Base-by-base conservation (phyloP, 2,113 vertebrate species). In the Pteruthius melanotis region DNA sequence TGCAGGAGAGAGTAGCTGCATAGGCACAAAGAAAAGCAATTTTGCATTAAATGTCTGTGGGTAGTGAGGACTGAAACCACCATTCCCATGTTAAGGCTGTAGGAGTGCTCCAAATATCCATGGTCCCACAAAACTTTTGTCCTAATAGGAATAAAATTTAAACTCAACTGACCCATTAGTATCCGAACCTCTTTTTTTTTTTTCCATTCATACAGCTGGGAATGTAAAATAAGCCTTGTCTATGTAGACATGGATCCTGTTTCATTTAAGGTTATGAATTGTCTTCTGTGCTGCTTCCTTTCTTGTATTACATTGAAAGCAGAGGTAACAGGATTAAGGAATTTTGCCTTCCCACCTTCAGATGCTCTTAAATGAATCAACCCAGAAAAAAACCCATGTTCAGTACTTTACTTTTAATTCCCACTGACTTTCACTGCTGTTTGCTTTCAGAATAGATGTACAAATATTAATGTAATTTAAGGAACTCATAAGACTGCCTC, bases 21-120 rank as follows among this genome's bases (percentile, higher is more conserved):
- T 11, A 83, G 66, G 54, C 76, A 90, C 60, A 92, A 93, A 95
- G 42, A 88, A 90, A 86, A 69, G 94, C 27, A 80, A 54, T 77
- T 80, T 66, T 90, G 42, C 33, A 23, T 77, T 77, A 86, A 49
- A 61, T 2, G 3, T 63, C 71, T 63, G 40, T 83, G 31, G 33
- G 44, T 31, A 70, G 54, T 4, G 5, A 77, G 63, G 33, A 54
- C 2, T 81, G 86, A 92, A 93, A 53, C 42, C 52, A 79, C 74
- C 22, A 65, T 53, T 72, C 31, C 40, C 27, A 20, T 27, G 35
- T 39, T 60, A 68, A 37, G 27, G 45, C 28, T 64, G 7, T 47
- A 59, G 64, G 33, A 71, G 30, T 61, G 23, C 12, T 60, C 61
- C 65, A 79, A 52, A 75, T 59, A 82, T 42, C 70, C 53, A 40